A percentile compares a stretch with the other conserved stretches of the same genome.
Conservation (phyloP, 2,888 invertebrate genomes). For the Tenthredo scrophulariae region DNA sequence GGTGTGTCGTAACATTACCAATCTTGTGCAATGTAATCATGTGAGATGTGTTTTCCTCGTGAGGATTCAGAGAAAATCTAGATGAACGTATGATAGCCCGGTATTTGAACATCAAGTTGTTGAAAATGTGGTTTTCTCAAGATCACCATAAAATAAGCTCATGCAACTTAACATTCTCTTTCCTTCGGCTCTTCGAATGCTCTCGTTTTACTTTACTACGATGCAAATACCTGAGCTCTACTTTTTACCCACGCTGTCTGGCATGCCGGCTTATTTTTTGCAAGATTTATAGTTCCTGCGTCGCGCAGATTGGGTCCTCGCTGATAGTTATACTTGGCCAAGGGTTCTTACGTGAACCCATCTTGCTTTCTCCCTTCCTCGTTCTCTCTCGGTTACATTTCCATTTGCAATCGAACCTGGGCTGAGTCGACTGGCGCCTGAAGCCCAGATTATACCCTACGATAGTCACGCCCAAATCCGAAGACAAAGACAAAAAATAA, state of each 20-base stretch:
- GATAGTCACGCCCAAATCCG: not conserved
- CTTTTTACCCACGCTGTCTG: slow-evolving; percentile 38
- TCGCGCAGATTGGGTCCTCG: slow-evolving; percentile 42
- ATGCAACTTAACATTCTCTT: not conserved
- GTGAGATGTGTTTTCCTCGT: not conserved
- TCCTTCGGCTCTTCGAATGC: not conserved
- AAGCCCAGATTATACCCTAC: not conserved
- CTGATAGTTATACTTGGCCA: slow-evolving; percentile 35
- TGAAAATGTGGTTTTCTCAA: not conserved
- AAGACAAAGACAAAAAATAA: slow-evolving; percentile 9
- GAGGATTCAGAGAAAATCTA: not conserved
- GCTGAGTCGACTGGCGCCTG: slow-evolving; percentile 6
- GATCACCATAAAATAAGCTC: not conserved
- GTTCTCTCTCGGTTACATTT: slow-evolving; percentile 37
- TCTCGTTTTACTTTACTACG: slow-evolving; percentile 22
- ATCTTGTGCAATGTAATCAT: not conserved
- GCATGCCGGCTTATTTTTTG: slow-evolving; percentile 33
- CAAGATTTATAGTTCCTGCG: slow-evolving; percentile 51
- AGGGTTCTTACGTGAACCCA: slow-evolving; percentile 52
- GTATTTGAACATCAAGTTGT: not conserved
- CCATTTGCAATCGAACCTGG: slow-evolving; percentile 33
- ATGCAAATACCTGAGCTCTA: slow-evolving; percentile 44
- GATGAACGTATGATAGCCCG: not conserved
- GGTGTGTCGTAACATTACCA: not conserved
- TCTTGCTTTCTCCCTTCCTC: slow-evolving; percentile 10